Conservation (phyloP, 2,888 invertebrate genomes). For the Anthophora plumipes region DNA sequence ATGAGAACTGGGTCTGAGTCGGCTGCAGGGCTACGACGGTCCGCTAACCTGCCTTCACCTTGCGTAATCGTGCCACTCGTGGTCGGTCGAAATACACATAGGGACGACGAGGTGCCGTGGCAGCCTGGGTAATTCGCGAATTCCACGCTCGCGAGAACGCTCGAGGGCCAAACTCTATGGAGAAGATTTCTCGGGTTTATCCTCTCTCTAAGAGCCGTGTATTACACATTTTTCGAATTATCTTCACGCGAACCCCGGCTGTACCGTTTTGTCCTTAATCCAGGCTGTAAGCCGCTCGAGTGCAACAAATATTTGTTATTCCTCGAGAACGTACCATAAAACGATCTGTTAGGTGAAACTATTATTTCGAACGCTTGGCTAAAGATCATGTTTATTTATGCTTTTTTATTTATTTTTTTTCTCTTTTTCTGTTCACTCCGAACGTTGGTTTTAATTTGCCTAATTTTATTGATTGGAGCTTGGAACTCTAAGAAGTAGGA, state of each 20-base stretch:
- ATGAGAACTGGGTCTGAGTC: conserved; percentile 80
- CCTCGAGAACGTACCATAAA: conserved; percentile 28
- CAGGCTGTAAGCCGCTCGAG: conserved; percentile 27
- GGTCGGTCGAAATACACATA: conserved; percentile 63
- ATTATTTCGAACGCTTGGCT: conserved; percentile 9
- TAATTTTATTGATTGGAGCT: too few relatives aligned
- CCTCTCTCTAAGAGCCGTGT: conserved; percentile 64
- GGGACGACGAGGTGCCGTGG: conserved; percentile 42
- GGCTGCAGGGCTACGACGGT: conserved; percentile 58
- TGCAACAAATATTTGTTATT: conserved; percentile 49
- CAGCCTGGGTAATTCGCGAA: conserved; percentile 55
- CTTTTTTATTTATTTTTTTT: background rate
- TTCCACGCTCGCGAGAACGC: conserved; percentile 65
- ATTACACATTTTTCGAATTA: conserved; percentile 66
- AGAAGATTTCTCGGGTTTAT: conserved; percentile 59
- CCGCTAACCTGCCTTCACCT: conserved; percentile 66
- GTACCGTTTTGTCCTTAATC: conserved; percentile 61
- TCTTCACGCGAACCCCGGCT: conserved; percentile 63
- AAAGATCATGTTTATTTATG: background rate
- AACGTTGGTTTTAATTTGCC: background rate
- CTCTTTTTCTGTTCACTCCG: background rate
- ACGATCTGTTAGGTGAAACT: conserved; percentile 26
- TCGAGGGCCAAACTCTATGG: conserved; percentile 39
- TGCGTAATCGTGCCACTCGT: conserved; percentile 68
- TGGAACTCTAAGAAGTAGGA: too few relatives aligned